Base-by-base conservation (phyloP, 2,797 vertebrate genomes). In the Sebastolobus alascanus region DNA sequence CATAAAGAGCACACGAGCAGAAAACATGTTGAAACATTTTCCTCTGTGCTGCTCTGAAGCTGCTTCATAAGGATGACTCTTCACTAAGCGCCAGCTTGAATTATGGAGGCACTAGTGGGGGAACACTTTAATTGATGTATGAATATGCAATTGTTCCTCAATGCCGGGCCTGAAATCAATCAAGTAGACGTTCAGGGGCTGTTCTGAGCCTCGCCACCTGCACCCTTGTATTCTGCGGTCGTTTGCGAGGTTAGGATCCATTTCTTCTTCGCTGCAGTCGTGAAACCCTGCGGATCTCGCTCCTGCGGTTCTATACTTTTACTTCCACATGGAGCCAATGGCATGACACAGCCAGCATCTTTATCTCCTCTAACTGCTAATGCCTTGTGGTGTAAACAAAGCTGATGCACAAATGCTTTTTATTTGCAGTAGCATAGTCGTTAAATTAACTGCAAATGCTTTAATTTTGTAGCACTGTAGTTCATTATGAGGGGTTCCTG, bases 21-120 rank as follows among this genome's bases (percentile, higher is more conserved):
- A 76, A 86, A 89, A 93, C 93, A 94, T 93, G 85, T 87, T 93
- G 92, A 93, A 94, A 71, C 91, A 70, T 89, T 93, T 94, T 91
- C 55, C 86, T 75, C 76, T 31, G 63, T 11, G 46, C 76, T 74
- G 75, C 10, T 86, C 89, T 79, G 75, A 86, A 90, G 89, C 83
- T 20, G 90, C 71, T 84, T 91, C 77, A 87, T 83, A 60, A 74
- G 84, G 87, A 89, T 61, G 83, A 88, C 86, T 85, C 84, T 76
- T 86, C 84, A 74, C 80, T 40, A 37, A 78, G 83, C 16, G 88
- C 82, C 87, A 78, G 77, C 55, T 88, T 92, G 89, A 94, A 90
- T 91, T 91, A 92, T 87, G 60, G 88, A 84, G 88, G 74, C 88
- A 75, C 77, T 65, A 50, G 78, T 58, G 64, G 76, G 83, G 79